Evolutionary conservation across 2,797 vertebrate species (phyloP).

Genomic region (Hoplostethus atlanticus): DNA sequence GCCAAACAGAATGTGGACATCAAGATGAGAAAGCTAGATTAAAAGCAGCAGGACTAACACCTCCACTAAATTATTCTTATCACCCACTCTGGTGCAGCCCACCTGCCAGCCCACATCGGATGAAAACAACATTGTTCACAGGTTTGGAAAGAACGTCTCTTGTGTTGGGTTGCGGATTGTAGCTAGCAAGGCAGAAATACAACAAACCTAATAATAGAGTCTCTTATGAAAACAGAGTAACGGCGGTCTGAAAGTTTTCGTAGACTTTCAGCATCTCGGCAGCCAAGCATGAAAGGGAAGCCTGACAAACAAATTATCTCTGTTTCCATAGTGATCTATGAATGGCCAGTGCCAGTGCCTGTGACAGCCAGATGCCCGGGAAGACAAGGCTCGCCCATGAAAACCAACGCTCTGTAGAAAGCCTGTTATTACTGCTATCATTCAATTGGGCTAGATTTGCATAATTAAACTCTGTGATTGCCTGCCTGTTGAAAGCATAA

Average conservation of each 20-base stretch:
- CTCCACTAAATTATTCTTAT: conserved; percentile 60
- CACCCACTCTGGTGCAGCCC: conserved; percentile 46
- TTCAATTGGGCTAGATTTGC: conserved; percentile 86
- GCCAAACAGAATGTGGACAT: conserved; percentile 57
- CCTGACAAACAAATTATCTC: conserved; percentile 76
- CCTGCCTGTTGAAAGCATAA: conserved; percentile 54
- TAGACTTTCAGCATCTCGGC: conserved; percentile 55
- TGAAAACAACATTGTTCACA: conserved; percentile 51
- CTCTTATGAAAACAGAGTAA: conserved; percentile 46
- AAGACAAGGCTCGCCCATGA: conserved; percentile 80
- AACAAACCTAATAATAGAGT: conserved; percentile 48
- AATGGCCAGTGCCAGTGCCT: conserved; percentile 71
- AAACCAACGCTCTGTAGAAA: conserved; percentile 75
- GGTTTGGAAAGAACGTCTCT: conserved; percentile 50
- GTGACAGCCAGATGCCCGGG: conserved; percentile 76
- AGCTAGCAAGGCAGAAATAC: conserved; percentile 51
- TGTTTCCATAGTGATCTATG: conserved; percentile 81
- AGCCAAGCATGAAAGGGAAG: conserved; percentile 70
- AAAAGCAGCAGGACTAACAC: conserved; percentile 63
- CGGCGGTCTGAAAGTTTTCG: conserved; percentile 63
- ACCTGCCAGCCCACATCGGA: conserved; percentile 58
- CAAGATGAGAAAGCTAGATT: conserved; percentile 55
- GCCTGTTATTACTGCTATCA: conserved; percentile 85
- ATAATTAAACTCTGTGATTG: conserved; percentile 82
- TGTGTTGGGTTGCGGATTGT: conserved; percentile 29